Conservation (phyloP, 2,797 vertebrate species). For the Gymnoscopelus microlampas region DNA sequence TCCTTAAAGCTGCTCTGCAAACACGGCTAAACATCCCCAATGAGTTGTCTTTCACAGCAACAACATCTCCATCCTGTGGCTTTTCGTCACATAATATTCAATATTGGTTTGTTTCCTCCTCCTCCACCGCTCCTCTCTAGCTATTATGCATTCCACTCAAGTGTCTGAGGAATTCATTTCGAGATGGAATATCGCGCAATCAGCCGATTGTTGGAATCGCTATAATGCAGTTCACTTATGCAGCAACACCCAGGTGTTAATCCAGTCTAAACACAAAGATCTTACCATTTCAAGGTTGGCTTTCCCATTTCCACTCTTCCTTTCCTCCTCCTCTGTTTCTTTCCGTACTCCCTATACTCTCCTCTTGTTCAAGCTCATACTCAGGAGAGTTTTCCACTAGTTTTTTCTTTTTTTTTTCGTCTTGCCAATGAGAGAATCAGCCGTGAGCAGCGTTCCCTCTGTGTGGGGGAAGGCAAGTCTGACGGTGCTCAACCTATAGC, state of each 20-base stretch:
- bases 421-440: constrained; percentile 8
- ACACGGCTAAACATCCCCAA: too few relatives aligned
- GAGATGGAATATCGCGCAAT: constrained; percentile 26
- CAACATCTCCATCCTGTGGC: too few relatives aligned
- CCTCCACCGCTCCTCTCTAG: too few relatives aligned
- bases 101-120: too few relatives aligned
- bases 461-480: constrained; percentile 37
- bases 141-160: too few relatives aligned
- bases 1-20: too few relatives aligned
- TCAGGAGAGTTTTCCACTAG: neutral
- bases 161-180: constrained; percentile 23
- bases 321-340: constrained; percentile 37
- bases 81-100: too few relatives aligned
- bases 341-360: constrained; percentile 33
- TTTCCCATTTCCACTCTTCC: constrained; percentile 37
- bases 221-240: constrained; percentile 19
- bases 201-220: constrained; percentile 32
- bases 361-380: neutral
- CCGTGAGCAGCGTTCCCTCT: constrained; percentile 41
- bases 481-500: constrained; percentile 43
- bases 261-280: constrained; percentile 51
- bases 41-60: too few relatives aligned
- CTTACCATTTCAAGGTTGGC: constrained; percentile 39
- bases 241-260: constrained; percentile 54
- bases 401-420: neutral